Evolutionary conservation across 2,888 invertebrate genomes (phyloP), one percentile per base, ranked within the genome.

Genomic region (Piscicola geometra): DNA sequence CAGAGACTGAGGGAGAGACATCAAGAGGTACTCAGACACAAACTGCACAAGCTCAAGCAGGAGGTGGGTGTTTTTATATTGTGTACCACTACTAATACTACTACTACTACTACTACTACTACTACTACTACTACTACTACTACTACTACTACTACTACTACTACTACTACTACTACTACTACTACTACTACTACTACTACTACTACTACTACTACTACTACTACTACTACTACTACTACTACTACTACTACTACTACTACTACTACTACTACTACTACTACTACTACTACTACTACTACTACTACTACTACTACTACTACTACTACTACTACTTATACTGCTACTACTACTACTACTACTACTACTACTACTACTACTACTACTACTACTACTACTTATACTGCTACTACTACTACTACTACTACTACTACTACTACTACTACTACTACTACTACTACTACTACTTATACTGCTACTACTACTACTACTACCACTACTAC

Each of bases 1-100:
- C 94, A 95, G 0, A 88, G 97, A 47, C 88, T 99, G 18, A 88
- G 93, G 75, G 97, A 98, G 86, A 88, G 93, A 0, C 98, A 99
- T 87, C 93, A 95, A 86, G 90, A 91, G 79, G 93, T 93, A 86
- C 87, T 98, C 79, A 89, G 91, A 73, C 90, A 91, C 82, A 97
- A 97, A 87, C 88, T 98, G 81, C 90, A 92, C 84, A 89, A 93
- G 81, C 88, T 99, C 25, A 96, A 94, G 86, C 77, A 79, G 71
- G 78, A 80, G 76, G 80, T 78, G 21, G 33, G 73, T 72, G 18
- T 41, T 2, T 76, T 25, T 35, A 68, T 28, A 56, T 30, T 32
- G 30, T 36, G 28, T 68, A n/a, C 18, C 30, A 33, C 18, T 68
- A 33, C 15, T 30, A 33, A 3, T 70, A 66, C 67, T 74, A 66